Base-by-base conservation (phyloP, 2,888 invertebrate species). In the Temnothorax unifasciatus region DNA sequence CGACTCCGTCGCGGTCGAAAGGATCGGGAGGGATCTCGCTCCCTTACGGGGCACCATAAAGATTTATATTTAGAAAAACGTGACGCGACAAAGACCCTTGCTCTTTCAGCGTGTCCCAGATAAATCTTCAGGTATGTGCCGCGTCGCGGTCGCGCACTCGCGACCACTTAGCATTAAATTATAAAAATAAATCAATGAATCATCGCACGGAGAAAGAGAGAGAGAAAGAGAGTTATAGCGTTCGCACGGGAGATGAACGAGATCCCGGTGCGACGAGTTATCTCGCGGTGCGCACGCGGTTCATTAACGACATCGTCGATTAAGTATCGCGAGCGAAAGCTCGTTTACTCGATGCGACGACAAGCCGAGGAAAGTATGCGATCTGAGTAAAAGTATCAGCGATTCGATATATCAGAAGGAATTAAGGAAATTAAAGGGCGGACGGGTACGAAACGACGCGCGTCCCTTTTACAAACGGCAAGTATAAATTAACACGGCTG, bases 181-280 rank as follows among this genome's bases (percentile, higher is more conserved):
- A 21, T 59, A 82, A 86, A 88, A 86, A 84, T 88, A 84, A 86
- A 84, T 86, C 88, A 66, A 84, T 85, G 79, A 86, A 83, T 88
- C 86, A 86, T 68, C 52, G 21, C 9, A 41, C 5, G 34, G 11
- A 9, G 41, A 9, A 8, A 9, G 2, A 0, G 47, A n/a, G 2
- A 34, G n/a, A 25, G 25, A 57, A n/a, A n/a, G n/a, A n/a, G 77
- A 77, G 57, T 87, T 83, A 84, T 25, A 47, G 21, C 41, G n/a
- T 34, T 69, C 54, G 68, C 52, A 11, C 44, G 34, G 44, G 21
- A 57, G 74, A 79, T 21, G 73, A 69, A 79, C 44, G 73, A 57
- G 59, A 41, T 8, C n/a, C 11, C 47, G 38, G 13, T n/a, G 61
- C 54, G 57, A 44, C 44, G 44, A 69, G 69, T 79, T 79, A 79